Evolutionary conservation across 1,140 invertebrate genomes (phyloP).

Genomic region (Carcinoscorpius rotundicauda): DNA sequence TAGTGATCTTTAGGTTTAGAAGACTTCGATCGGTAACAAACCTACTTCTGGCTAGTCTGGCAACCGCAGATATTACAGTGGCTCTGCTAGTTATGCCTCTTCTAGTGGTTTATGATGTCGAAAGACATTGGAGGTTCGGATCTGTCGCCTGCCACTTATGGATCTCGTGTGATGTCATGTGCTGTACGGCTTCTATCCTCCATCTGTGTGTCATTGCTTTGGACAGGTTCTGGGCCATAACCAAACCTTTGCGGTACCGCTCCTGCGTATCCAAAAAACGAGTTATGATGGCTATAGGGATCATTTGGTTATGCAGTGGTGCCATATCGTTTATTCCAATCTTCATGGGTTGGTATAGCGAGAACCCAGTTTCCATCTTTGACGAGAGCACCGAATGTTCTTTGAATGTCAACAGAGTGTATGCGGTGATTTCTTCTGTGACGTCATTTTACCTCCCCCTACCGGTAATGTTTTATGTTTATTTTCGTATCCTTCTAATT

Average conservation of each 20-base stretch:
- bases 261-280: slow-evolving; percentile 69
- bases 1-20: slow-evolving; percentile 72
- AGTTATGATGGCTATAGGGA: slow-evolving; percentile 67
- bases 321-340: slow-evolving; percentile 79
- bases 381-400: slow-evolving; percentile 29
- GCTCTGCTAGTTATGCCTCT: slow-evolving; percentile 60
- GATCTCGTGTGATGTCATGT: slow-evolving; percentile 37
- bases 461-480: slow-evolving; percentile 75
- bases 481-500: slow-evolving; percentile 68
- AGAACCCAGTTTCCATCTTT: slow-evolving; percentile 36
- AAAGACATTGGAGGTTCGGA: slow-evolving; percentile 70
- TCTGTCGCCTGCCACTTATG: slow-evolving; percentile 60
- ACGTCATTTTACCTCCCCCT: slow-evolving; percentile 82
- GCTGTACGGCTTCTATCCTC: slow-evolving; percentile 69
- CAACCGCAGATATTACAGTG: slow-evolving; percentile 60
- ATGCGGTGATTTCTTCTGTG: slow-evolving; percentile 54
- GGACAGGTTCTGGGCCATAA: slow-evolving; percentile 72
- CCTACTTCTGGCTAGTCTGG: slow-evolving; percentile 78
- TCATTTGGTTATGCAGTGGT: slow-evolving; percentile 80
- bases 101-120: slow-evolving; percentile 61
- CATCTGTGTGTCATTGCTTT: slow-evolving; percentile 83
- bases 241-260: slow-evolving; percentile 76
- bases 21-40: slow-evolving; percentile 54
- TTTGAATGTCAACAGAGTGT: slow-evolving; percentile 62
- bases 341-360: slow-evolving; percentile 66